Conservation (phyloP, 2,888 invertebrate genomes). For the Synanthedon tipuliformis region DNA sequence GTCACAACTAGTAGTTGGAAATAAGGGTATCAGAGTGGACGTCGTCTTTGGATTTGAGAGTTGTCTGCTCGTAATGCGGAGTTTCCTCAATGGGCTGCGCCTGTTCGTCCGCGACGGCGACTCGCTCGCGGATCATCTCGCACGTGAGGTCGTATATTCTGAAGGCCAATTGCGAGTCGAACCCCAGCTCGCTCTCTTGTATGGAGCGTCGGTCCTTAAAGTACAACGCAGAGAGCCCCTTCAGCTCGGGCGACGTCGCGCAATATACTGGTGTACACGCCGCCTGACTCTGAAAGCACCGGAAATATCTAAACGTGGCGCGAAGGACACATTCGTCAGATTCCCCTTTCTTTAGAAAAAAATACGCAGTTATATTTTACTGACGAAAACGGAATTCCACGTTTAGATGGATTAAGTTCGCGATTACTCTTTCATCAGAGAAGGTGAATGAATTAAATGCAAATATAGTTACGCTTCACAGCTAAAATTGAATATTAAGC, state of each 20-base stretch:
- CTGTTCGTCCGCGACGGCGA: slow-evolving; percentile 8
- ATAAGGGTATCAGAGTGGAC: background rate
- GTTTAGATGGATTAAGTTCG: too few species aligned
- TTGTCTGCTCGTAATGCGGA: background rate
- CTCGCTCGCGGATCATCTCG: slow-evolving; percentile 28
- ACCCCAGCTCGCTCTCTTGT: slow-evolving; percentile 42
- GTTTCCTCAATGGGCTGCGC: background rate
- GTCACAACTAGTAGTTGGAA: background rate
- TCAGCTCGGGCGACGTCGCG: slow-evolving; percentile 84
- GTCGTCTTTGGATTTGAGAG: background rate
- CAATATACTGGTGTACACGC: slow-evolving; percentile 90
- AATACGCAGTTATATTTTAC: too few species aligned
- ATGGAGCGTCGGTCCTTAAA: slow-evolving; percentile 89
- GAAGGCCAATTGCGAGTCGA: slow-evolving; percentile 43
- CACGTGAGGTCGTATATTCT: slow-evolving; percentile 36
- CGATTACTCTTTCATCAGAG: too few species aligned
- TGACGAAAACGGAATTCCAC: too few species aligned
- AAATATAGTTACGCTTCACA: too few species aligned
- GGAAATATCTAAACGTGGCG: too few species aligned
- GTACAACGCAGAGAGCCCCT: slow-evolving; percentile 85
- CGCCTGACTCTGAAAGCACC: slow-evolving; percentile 90
- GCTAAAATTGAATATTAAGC: too few species aligned
- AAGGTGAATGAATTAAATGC: too few species aligned
- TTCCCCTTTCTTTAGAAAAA: too few species aligned
- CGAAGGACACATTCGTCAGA: too few species aligned